Conservation (phyloP, 2,113 vertebrate genomes). For the Pseudolaguvia tuberculata region DNA sequence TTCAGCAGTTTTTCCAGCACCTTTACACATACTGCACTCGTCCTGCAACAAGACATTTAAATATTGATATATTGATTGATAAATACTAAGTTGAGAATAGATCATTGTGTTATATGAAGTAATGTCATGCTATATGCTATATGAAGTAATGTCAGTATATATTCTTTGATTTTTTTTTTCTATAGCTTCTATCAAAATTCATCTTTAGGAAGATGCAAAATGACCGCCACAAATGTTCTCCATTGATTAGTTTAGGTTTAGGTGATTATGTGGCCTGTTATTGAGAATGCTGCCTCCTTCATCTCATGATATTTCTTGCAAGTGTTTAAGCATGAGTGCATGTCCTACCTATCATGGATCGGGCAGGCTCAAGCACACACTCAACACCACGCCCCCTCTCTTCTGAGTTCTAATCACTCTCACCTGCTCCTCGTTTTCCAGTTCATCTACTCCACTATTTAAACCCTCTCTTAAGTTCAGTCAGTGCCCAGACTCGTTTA, state of each 20-base stretch:
- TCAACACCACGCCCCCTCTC: too few relatives aligned
- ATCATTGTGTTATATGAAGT: not conserved
- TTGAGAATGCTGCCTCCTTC: not conserved
- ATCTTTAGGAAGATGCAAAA: too few relatives aligned
- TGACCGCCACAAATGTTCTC: not conserved
- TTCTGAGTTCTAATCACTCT: too few relatives aligned
- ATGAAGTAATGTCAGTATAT: not conserved
- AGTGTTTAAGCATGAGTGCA: too few relatives aligned
- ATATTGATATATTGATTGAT: too few relatives aligned
- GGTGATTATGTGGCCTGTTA: not conserved
- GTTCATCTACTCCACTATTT: too few relatives aligned
- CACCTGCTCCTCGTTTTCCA: too few relatives aligned
- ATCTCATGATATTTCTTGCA: not conserved
- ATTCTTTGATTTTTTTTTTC: not conserved
- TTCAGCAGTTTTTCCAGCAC: conserved; percentile 31
- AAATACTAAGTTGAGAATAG: not conserved
- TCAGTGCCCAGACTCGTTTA: too few relatives aligned
- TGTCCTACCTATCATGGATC: too few relatives aligned
- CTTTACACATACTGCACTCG: conserved; percentile 52
- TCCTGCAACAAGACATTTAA: conserved; percentile 46
- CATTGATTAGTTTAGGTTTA: not conserved
- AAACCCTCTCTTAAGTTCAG: too few relatives aligned
- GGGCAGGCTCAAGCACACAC: too few relatives aligned
- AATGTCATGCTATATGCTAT: not conserved
- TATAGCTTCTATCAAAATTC: too few relatives aligned